Conservation (phyloP, 1,140 invertebrate species). For the Drosophila trapezifrons region DNA sequence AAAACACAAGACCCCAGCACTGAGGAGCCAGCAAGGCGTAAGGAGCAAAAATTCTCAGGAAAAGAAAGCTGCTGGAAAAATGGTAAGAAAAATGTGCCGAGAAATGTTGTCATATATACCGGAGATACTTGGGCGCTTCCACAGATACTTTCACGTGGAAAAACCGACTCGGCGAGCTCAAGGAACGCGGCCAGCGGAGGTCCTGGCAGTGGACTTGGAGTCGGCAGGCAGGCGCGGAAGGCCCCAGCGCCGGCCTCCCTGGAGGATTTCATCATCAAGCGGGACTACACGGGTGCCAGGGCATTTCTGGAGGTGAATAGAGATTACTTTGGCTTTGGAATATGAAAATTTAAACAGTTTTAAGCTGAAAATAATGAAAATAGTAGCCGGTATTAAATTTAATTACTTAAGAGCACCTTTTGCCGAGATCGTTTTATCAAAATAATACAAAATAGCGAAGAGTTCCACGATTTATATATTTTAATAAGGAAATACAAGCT, state of each 20-base stretch:
- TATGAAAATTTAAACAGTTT: too few relatives aligned
- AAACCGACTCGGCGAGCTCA: conserved; percentile 86
- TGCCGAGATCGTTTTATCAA: neutral
- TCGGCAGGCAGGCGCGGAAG: conserved; percentile 68
- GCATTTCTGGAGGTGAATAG: conserved; percentile 92
- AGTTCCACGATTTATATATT: neutral
- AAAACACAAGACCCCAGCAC: conserved; percentile 20
- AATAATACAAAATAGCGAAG: neutral
- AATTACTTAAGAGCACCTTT: neutral
- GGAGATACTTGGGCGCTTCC: conserved; percentile 18
- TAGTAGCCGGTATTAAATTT: too few relatives aligned
- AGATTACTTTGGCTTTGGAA: neutral
- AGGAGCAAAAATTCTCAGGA: conserved; percentile 15
- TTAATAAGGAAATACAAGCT: neutral
- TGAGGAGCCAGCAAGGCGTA: conserved; percentile 9
- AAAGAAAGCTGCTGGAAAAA: conserved; percentile 39
- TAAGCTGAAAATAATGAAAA: too few relatives aligned
- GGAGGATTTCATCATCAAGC: conserved; percentile 94
- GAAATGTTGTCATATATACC: conserved; percentile 46
- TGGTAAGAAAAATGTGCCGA: conserved; percentile 69
- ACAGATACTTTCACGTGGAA: conserved; percentile 90
- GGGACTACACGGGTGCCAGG: conserved; percentile 97
- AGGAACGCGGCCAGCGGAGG: conserved; percentile 78
- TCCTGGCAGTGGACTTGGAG: conserved; percentile 36
- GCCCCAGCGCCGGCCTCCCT: conserved; percentile 89